phyloP scores from a whole-genome alignment of 2,888 invertebrate species.

The Acanthopleura granulata region DNA sequence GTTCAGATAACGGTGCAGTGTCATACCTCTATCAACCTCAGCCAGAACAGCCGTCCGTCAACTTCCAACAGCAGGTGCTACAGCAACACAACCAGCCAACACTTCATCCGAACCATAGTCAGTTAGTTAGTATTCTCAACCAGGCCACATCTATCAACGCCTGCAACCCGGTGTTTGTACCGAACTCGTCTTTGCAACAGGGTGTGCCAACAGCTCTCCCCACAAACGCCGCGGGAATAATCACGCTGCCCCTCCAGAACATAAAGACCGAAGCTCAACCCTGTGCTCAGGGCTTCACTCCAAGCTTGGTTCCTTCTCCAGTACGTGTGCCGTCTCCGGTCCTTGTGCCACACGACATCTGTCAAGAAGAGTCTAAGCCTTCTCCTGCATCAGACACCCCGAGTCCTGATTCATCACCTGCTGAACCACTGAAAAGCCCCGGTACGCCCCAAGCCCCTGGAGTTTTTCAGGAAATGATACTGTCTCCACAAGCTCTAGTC shows the following conservation, averaged over 20 bases:
- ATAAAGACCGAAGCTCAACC: not conserved
- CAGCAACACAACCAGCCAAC: not conserved
- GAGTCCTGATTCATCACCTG: not conserved
- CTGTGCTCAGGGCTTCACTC: not conserved
- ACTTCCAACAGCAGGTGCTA: not conserved
- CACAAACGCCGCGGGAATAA: not conserved
- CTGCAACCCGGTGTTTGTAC: slow-evolving; percentile 12
- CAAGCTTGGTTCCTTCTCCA: not conserved
- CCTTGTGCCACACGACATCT: not conserved
- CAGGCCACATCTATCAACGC: slow-evolving; percentile 14
- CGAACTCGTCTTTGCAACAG: not conserved
- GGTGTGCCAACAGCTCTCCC: slow-evolving; percentile 1
- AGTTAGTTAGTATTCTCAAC: slow-evolving; percentile 7
- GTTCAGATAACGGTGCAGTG: not conserved
- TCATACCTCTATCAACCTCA: not conserved
- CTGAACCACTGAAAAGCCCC: too few relatives aligned
- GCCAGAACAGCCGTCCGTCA: not conserved
- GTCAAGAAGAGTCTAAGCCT: not conserved
- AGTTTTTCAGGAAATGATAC: slow-evolving; percentile 56
- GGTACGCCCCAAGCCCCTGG: not conserved
- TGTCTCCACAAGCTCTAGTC: slow-evolving; percentile 50
- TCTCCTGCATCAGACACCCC: not conserved
- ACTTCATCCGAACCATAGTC: not conserved
- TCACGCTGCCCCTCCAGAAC: not conserved
- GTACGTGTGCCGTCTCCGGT: not conserved